Evolutionary conservation across 2,888 invertebrate genomes (phyloP).

Genomic region (Xanthorhoe spadicearia): DNA sequence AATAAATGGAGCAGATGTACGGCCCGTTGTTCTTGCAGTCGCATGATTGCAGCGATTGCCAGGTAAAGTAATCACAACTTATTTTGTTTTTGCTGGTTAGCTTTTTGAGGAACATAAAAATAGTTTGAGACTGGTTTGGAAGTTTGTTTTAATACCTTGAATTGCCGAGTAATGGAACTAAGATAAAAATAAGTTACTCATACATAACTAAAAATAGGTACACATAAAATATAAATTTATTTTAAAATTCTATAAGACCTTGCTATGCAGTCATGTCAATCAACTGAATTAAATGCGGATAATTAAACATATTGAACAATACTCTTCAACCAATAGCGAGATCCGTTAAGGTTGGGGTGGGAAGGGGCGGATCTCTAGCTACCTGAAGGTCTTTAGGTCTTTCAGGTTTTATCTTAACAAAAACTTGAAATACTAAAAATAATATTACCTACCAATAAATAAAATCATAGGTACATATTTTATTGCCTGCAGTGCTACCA

Average conservation of each 20-base stretch:
- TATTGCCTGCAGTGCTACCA: background rate
- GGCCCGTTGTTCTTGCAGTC: conserved; percentile 59
- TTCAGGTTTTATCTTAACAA: conserved; percentile 31
- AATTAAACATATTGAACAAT: conserved; percentile 22
- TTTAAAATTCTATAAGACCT: background rate
- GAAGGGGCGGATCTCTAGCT: conserved; percentile 37
- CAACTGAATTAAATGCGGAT: conserved; percentile 19
- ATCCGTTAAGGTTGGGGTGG: conserved; percentile 6
- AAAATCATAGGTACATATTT: background rate
- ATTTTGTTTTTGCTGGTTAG: conserved; percentile 57
- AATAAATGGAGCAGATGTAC: conserved; percentile 82
- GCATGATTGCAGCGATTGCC: conserved; percentile 61
- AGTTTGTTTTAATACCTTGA: conserved; percentile 11
- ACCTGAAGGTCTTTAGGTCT: conserved; percentile 22
- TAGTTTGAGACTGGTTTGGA: background rate
- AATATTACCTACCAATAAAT: conserved; percentile 7
- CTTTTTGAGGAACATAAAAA: conserved; percentile 8
- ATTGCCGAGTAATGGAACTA: background rate
- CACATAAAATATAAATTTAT: background rate
- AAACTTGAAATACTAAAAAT: conserved; percentile 27
- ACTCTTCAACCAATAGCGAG: conserved; percentile 31
- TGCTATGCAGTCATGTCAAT: conserved; percentile 28
- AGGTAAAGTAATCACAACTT: conserved; percentile 75
- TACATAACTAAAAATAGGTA: no score
- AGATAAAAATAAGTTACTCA: no score